Conservation (phyloP, 2,888 invertebrate species). For the Caenorhabditis japonica region DNA sequence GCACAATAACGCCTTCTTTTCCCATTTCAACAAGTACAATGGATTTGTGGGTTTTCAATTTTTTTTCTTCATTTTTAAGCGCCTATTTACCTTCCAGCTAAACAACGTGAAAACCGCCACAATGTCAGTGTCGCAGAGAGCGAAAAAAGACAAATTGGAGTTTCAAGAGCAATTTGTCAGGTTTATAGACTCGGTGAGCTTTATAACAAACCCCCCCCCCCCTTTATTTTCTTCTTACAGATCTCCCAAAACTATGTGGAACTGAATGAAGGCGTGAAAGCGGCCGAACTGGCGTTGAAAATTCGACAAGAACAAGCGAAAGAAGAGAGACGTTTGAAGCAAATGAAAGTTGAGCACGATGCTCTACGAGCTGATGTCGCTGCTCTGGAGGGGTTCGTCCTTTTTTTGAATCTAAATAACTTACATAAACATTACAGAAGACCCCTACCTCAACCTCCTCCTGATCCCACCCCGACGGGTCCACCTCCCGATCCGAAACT, state of each 20-base stretch:
- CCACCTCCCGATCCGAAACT: constrained; percentile 22
- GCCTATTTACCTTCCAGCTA: constrained; percentile 16
- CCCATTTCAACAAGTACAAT: constrained; percentile 44
- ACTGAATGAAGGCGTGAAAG: constrained; percentile 52
- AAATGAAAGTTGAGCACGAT: constrained; percentile 60
- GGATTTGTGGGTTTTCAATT: constrained; percentile 38
- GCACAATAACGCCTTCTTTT: constrained; percentile 40
- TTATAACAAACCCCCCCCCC: no score
- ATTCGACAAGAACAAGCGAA: constrained; percentile 53
- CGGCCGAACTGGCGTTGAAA: constrained; percentile 50
- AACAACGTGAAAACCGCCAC: constrained; percentile 20
- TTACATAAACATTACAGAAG: background rate
- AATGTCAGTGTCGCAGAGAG: constrained; percentile 25
- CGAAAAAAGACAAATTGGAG: constrained; percentile 36
- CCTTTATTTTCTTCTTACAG: constrained; percentile 16
- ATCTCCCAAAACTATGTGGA: constrained; percentile 58
- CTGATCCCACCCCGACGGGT: constrained; percentile 7
- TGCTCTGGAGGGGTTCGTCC: constrained; percentile 26
- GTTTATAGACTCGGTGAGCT: constrained; percentile 36
- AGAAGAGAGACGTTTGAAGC: constrained; percentile 48
- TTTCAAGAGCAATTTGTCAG: constrained; percentile 43
- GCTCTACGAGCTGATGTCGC: constrained; percentile 49
- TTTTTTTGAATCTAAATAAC: background rate
- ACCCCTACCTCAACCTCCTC: background rate
- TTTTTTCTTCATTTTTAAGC: no score